Evolutionary conservation across 2,797 vertebrate genomes (phyloP).

Genomic region (Knipowitschia caucasica): DNA sequence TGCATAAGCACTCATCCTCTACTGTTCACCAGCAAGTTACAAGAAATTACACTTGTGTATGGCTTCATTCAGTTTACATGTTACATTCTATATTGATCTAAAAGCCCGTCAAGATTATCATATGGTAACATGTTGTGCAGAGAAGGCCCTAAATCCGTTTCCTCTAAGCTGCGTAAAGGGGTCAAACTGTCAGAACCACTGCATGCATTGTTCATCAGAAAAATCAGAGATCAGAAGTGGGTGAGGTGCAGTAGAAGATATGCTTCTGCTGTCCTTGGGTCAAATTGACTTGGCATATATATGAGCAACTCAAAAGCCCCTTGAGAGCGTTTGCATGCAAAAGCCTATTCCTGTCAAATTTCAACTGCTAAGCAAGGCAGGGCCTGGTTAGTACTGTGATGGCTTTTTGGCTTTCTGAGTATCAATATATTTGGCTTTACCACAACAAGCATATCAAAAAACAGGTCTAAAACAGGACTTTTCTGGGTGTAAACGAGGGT

Average conservation of each 20-base stretch:
- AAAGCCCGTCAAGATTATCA: background rate
- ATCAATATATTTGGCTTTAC: too few species aligned
- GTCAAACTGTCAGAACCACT: slow-evolving; percentile 41
- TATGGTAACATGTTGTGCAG: slow-evolving; percentile 4
- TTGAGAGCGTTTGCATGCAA: too few species aligned
- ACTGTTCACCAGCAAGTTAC: slow-evolving; percentile 42
- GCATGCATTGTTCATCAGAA: slow-evolving; percentile 56
- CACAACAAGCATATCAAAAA: too few species aligned
- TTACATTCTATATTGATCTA: slow-evolving; percentile 32
- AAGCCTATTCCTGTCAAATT: too few species aligned
- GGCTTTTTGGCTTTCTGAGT: too few species aligned
- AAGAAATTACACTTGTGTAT: slow-evolving; percentile 40
- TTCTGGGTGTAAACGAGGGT: too few species aligned
- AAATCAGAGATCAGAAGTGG: slow-evolving; percentile 12
- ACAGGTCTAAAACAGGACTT: too few species aligned
- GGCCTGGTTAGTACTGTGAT: too few species aligned
- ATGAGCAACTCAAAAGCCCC: too few species aligned
- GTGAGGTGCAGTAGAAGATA: slow-evolving; percentile 14
- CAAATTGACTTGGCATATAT: too few species aligned
- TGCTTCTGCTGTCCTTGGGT: too few species aligned
- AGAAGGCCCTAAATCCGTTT: slow-evolving; percentile 4
- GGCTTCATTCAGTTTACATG: slow-evolving; percentile 18
- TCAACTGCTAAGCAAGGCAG: too few species aligned
- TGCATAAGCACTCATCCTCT: slow-evolving; percentile 62
- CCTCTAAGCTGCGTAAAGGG: slow-evolving; percentile 34